Base-by-base conservation (phyloP, 2,888 invertebrate genomes). In the Desoria tigrina region DNA sequence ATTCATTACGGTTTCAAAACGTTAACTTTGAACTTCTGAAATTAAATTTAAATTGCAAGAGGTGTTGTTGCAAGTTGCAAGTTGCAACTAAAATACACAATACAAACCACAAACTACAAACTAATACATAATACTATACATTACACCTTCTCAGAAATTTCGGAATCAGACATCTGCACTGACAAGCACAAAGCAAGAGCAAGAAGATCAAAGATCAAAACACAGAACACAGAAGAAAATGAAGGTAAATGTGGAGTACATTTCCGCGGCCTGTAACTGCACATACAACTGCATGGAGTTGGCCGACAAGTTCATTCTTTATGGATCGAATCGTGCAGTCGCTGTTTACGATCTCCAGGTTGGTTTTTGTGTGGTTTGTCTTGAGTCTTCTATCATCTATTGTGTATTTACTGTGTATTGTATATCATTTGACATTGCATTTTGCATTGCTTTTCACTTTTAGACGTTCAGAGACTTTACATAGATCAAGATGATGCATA, bases 231-330 rank as follows among this genome's bases (percentile, higher is more conserved):
- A 32, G 32, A 51, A 6, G 7, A 54, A 54, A 28, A 54, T 72
- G 59, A 37, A 56, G 11, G 64, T 69, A n/a, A n/a, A 66, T 39
- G 49, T 51, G 11, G 71, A 71, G 42, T 70, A 74, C 49, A 72
- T 73, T 60, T 71, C 73, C 24, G 75, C 75, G 1, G 63, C 65
- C 39, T 73, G 74, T 65, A 75, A 75, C 60, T 73, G 73, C 49
- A 74, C 73, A 3, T 73, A 75, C 45, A 74, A 74, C 59, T 74
- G 69, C 42, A 58, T 74, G 27, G 74, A 75, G 55, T 57, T 74
- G 16, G 54, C 68, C 1, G 55, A 62, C 14, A 63, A 62, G 16
- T 65, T 65, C n/a, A 24, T 75, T 11, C 53, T 71, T 11, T 75
- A 63, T 57, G 75, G 70, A 42, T 63, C 73, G 26, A 68, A 69